These are phyloP conservation scores for Onychostoma macrolepis DNA, from an alignment of 2,113 vertebrate genomes.

Conservation along the genomic window DNA sequence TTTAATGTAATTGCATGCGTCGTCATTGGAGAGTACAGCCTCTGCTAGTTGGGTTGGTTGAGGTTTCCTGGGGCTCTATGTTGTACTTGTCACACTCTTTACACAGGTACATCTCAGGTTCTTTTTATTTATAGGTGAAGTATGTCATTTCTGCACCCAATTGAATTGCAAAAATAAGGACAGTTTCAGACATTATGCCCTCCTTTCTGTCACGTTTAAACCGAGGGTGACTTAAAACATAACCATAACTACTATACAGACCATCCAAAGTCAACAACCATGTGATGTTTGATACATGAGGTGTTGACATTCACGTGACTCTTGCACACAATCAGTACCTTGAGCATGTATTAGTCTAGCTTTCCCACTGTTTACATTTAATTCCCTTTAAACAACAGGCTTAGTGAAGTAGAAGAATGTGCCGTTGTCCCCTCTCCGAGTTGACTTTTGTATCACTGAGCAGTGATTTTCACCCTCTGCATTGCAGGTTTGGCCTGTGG, in stretches of 20 bases:
- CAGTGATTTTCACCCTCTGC: slow-evolving; percentile 8
- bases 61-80: background rate
- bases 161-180: background rate
- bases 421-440: slow-evolving; percentile 53
- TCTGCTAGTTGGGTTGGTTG: background rate
- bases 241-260: background rate
- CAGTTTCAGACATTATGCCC: background rate
- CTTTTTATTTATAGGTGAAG: background rate
- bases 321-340: slow-evolving; percentile 52
- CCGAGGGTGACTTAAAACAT: slow-evolving; percentile 24
- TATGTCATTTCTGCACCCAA: background rate
- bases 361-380: slow-evolving; percentile 67
- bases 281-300: slow-evolving; percentile 63
- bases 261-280: slow-evolving; percentile 8
- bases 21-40: background rate
- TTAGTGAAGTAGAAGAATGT: slow-evolving; percentile 57
- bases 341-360: slow-evolving; percentile 64
- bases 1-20: background rate
- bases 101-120: background rate
- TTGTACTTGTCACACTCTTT: background rate
- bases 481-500: slow-evolving; percentile 15
- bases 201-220: background rate
- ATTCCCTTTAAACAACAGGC: slow-evolving; percentile 64
- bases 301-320: slow-evolving; percentile 53
- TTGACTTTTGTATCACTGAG: slow-evolving; percentile 53